Evolutionary conservation across 2,888 invertebrate species (phyloP).

Genomic region (Drosophila anomalipes): DNA sequence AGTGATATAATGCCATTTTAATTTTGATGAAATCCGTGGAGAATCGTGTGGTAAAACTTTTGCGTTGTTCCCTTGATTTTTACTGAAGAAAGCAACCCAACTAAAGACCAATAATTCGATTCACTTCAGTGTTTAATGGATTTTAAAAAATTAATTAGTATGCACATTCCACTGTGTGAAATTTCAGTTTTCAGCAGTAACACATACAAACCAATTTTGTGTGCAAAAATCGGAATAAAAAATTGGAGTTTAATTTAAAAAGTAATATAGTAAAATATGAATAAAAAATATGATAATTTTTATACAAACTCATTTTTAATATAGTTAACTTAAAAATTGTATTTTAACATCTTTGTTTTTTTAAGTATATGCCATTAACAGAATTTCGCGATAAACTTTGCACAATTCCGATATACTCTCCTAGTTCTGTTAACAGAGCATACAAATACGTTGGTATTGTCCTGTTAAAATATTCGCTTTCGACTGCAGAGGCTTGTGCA

Average conservation of each 20-base stretch:
- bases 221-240: background rate
- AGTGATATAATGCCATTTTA: background rate
- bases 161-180: background rate
- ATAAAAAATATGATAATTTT: background rate
- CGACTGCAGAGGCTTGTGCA: conserved; percentile 23
- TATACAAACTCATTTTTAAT: background rate
- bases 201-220: background rate
- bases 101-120: background rate
- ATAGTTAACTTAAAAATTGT: no score
- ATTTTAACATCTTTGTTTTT: background rate
- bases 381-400: background rate
- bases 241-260: background rate
- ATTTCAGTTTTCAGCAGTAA: background rate
- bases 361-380: background rate
- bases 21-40: background rate
- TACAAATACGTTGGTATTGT: conserved; percentile 19
- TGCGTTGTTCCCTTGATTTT: background rate
- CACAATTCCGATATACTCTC: background rate
- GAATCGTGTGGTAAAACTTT: background rate
- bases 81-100: background rate
- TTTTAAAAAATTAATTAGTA: background rate
- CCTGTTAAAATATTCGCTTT: conserved; percentile 53
- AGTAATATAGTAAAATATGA: background rate
- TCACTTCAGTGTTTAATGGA: background rate
- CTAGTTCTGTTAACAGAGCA: background rate